A percentile compares a stretch with the other conserved stretches of the same genome.
Evolutionary conservation across 2,888 invertebrate species (phyloP).

Genomic region (Tipula lateralis): DNA sequence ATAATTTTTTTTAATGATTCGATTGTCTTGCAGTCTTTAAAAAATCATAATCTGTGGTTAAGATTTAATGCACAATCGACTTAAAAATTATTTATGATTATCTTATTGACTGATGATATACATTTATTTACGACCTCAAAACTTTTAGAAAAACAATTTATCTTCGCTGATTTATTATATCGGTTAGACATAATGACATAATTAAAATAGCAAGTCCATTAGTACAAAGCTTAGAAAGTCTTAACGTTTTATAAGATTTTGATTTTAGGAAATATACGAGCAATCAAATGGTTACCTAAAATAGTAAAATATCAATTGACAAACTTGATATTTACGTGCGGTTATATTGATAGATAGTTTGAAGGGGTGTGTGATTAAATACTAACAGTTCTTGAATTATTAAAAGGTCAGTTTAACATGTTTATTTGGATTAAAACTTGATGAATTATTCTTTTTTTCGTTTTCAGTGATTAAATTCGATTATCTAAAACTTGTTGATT

Average conservation of each 20-base stretch:
- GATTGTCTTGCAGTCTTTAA: neutral
- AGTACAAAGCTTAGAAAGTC: neutral
- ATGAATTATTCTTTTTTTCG: neutral
- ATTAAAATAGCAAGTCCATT: neutral
- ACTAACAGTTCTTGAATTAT: neutral
- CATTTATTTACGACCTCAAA: neutral
- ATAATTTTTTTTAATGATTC: neutral
- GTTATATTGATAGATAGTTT: neutral
- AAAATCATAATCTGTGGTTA: neutral
- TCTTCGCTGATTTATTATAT: neutral
- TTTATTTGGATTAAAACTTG: neutral
- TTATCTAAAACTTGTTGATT: neutral
- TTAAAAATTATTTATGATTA: neutral
- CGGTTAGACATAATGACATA: neutral
- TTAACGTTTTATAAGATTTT: neutral
- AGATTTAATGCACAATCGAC: neutral
- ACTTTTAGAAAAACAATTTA: neutral
- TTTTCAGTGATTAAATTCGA: neutral
- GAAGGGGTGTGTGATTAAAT: neutral
- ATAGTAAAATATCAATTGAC: neutral
- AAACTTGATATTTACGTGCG: neutral
- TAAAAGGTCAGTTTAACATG: neutral
- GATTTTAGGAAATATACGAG: neutral
- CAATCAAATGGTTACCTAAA: neutral
- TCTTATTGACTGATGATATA: neutral